Conservation (phyloP, 2,888 invertebrate genomes). For the Mactromeris polynyma region DNA sequence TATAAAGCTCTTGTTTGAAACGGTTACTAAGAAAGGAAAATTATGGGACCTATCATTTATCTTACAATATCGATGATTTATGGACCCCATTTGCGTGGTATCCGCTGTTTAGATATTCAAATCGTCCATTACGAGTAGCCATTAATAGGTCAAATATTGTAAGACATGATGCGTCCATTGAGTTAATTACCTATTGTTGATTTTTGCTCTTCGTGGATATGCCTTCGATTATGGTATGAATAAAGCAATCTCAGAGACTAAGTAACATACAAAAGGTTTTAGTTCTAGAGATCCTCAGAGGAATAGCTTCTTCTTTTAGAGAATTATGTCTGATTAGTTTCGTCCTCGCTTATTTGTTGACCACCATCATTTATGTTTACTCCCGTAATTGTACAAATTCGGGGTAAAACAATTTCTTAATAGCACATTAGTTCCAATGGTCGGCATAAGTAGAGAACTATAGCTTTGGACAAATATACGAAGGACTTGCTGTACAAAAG, state of each 20-base stretch:
- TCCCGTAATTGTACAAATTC: too few species aligned
- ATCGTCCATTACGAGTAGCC: background rate
- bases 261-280: background rate
- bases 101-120: background rate
- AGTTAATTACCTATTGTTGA: background rate
- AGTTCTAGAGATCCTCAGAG: background rate
- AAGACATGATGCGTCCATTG: background rate
- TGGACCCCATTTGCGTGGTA: background rate
- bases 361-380: too few species aligned
- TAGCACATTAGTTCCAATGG: too few species aligned
- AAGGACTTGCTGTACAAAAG: too few species aligned
- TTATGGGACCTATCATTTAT: background rate
- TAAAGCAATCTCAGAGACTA: background rate
- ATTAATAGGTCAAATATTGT: background rate
- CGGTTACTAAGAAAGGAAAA: background rate
- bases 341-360: background rate
- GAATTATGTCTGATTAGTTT: background rate
- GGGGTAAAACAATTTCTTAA: too few species aligned
- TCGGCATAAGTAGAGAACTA: too few species aligned
- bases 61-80: slow-evolving; percentile 6
- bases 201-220: background rate
- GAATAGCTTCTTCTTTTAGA: background rate
- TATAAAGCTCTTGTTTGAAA: background rate
- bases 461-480: too few species aligned
- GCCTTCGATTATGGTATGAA: background rate